Evolutionary conservation across 1,140 invertebrate genomes (phyloP).

Genomic region (Eurytemora carolleeae): DNA sequence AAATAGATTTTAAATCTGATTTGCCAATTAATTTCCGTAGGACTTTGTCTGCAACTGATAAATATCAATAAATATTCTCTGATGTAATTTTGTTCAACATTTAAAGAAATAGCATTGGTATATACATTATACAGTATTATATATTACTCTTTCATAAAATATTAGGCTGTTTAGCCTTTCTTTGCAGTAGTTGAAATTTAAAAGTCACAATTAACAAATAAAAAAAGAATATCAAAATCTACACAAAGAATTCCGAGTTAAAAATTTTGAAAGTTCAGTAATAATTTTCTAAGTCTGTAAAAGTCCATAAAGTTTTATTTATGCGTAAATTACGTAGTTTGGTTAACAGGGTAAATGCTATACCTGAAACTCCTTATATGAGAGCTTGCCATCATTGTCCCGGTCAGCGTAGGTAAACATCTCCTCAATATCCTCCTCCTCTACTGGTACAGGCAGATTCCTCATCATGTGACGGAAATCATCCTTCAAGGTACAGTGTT

Average conservation of each 20-base stretch:
- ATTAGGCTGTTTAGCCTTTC: no score
- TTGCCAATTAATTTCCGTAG: no score
- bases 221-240: background rate
- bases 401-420: background rate
- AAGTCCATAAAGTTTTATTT: background rate
- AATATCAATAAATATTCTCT: no score
- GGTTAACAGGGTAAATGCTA: background rate
- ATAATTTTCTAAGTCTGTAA: background rate
- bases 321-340: background rate
- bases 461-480: background rate
- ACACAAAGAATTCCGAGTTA: no score
- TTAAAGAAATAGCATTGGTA: no score
- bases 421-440: background rate
- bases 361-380: background rate
- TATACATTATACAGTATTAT: no score
- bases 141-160: no score
- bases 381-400: background rate
- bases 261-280: no score
- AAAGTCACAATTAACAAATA: background rate
- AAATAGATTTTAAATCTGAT: no score
- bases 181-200: no score
- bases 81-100: no score
- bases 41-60: no score
- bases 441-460: background rate
- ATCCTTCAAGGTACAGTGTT: background rate